Base-by-base conservation (phyloP, 2,888 invertebrate species). In the Phytoseiulus persimilis region DNA sequence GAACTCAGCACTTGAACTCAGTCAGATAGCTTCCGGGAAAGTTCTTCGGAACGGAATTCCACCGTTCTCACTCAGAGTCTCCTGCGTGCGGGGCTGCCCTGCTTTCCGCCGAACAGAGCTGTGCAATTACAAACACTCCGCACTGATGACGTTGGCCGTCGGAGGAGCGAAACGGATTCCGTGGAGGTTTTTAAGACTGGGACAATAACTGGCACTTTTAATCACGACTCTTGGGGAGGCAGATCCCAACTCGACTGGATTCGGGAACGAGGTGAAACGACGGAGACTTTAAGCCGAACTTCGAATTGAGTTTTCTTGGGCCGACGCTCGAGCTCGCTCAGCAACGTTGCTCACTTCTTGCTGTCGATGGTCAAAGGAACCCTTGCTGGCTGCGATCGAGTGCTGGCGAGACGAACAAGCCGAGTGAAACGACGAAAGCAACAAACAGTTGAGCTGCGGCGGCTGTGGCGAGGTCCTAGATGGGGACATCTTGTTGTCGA, bases 401-500 rank as follows among this genome's bases (percentile, higher is more conserved):
- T 11, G 65, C 23, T 65, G 18, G 65, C 65, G 65, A 65, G 65
- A 65, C 65, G 65, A 65, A 65, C 65, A 65, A 65, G 65, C 65
- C 65, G 28, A 65, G 65, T 65, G 18, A 65, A 65, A 65, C 65
- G 65, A 65, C 65, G 65, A 65, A 65, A 65, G 65, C 65, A 65
- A 65, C 65, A 65, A 65, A 65, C 65, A 14, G 65, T 65, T 28
- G 65, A 65, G 65, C 65, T 65, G 65, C 65, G 5, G 65, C 65
- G 65, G 65, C 65, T 65, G 65, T 65, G 65, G 32, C 87, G 32
- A 87, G 33, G 87, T 45, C 39, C 32, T 28, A 33, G 33, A 33
- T 39, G 87, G n/a, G 45, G 87, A 87, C 87, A 87, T 87, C 87
- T 87, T 87, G 87, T 87, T 87, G 65, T 65, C 65, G 65, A 65